phyloP scores from a whole-genome alignment of 2,797 vertebrate genomes.

The Eulemur albifrons region DNA sequence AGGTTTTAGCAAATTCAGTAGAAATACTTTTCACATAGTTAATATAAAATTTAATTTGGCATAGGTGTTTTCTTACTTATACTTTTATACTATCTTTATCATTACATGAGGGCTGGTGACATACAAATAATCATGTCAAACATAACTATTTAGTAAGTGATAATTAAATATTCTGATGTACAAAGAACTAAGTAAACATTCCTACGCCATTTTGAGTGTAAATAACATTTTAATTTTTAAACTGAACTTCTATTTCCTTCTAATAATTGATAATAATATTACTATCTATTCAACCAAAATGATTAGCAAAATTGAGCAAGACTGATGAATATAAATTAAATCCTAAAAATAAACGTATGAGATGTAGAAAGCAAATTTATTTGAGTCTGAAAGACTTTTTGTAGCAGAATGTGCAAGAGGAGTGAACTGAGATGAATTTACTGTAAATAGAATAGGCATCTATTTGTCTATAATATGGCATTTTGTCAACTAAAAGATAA shows the following conservation, averaged over 20 bases:
- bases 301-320: conserved; percentile 23
- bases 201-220: neutral
- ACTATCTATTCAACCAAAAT: neutral
- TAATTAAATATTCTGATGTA: neutral
- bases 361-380: neutral
- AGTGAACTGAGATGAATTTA: neutral
- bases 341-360: neutral
- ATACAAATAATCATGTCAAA: neutral
- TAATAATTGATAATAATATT: neutral
- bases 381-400: neutral
- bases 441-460: neutral
- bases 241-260: neutral
- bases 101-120: neutral
- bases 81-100: neutral
- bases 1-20: neutral
- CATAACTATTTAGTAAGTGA: neutral
- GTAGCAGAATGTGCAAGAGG: neutral
- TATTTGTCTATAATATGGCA: neutral
- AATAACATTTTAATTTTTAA: conserved; percentile 7
- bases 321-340: neutral
- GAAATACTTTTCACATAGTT: neutral
- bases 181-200: neutral
- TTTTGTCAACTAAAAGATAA: neutral
- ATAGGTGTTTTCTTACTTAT: neutral
- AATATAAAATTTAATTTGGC: neutral